phyloP scores from a whole-genome alignment of 2,797 vertebrate species.

The Austrolebias charrua region DNA sequence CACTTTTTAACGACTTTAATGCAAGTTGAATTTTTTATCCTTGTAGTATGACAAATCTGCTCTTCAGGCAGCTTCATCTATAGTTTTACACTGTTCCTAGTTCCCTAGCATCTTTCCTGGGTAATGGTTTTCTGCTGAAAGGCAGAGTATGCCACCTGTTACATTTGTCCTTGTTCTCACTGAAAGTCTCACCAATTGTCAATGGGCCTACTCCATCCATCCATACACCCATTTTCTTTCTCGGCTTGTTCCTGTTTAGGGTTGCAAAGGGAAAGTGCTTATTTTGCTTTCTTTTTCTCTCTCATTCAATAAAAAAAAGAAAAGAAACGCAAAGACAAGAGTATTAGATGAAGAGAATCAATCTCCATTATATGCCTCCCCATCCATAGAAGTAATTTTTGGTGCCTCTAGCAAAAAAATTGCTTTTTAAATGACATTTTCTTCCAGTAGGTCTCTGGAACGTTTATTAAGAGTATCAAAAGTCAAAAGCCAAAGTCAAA shows the following conservation, averaged over 20 bases:
- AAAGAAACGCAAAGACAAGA: conserved; percentile 21
- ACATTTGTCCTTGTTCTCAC: conserved; percentile 19
- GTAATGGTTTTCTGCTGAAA: conserved; percentile 3
- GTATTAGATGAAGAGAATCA: conserved; percentile 68
- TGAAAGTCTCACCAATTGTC: conserved; percentile 30
- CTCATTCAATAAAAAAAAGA: neutral
- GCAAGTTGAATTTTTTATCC: neutral
- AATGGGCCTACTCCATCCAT: neutral
- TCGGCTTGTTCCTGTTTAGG: no score
- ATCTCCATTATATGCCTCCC: conserved; percentile 74
- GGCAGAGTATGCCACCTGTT: conserved; percentile 14
- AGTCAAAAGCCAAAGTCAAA: no score
- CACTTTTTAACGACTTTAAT: no score
- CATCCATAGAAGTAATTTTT: conserved; percentile 60
- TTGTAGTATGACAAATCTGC: neutral
- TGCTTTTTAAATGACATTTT: conserved; percentile 77
- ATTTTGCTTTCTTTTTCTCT: no score
- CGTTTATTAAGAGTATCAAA: conserved; percentile 30
- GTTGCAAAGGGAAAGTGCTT: no score
- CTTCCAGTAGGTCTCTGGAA: conserved; percentile 60
- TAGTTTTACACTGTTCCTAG: neutral
- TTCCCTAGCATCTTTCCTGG: neutral
- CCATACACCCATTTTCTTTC: no score
- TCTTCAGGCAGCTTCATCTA: neutral
- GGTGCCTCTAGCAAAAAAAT: conserved; percentile 71